Conservation (phyloP, 2,797 vertebrate species). For the Platalea minor region DNA sequence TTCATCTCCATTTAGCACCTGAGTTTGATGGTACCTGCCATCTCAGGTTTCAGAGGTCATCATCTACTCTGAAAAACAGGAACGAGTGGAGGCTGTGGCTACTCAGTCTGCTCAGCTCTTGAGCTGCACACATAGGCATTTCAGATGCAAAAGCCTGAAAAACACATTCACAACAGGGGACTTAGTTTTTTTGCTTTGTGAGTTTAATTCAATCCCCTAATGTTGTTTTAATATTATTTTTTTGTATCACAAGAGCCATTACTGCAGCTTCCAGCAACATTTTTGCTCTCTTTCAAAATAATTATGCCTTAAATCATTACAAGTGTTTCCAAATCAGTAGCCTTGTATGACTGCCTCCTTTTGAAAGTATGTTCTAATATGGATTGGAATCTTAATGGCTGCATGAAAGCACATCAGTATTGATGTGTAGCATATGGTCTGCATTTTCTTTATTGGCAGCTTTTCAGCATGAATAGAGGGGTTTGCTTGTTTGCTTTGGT, state of each 20-base stretch:
- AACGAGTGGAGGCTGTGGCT: neutral
- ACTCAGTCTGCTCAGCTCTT: neutral
- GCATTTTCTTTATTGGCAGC: conserved; percentile 8
- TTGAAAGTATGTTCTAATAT: conserved; percentile 8
- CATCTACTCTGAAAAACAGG: neutral
- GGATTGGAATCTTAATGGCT: conserved; percentile 51
- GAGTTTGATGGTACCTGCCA: neutral
- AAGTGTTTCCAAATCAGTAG: conserved; percentile 38
- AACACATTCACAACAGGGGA: neutral
- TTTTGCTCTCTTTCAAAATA: conserved; percentile 28
- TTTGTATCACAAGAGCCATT: neutral
- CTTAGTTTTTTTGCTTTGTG: neutral
- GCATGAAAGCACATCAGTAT: conserved; percentile 14
- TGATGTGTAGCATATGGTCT: conserved; percentile 32
- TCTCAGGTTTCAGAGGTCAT: neutral
- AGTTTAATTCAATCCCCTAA: neutral
- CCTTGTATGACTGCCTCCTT: conserved; percentile 6
- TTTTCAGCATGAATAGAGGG: neutral
- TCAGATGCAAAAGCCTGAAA: neutral
- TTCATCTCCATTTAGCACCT: neutral
- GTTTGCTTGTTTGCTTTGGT: neutral
- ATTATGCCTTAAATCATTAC: conserved; percentile 33
- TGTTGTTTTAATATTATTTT: neutral
- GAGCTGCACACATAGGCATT: neutral
- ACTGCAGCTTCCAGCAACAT: neutral